Conservation (phyloP, 2,888 invertebrate species). For the Drosophila ochracea region DNA sequence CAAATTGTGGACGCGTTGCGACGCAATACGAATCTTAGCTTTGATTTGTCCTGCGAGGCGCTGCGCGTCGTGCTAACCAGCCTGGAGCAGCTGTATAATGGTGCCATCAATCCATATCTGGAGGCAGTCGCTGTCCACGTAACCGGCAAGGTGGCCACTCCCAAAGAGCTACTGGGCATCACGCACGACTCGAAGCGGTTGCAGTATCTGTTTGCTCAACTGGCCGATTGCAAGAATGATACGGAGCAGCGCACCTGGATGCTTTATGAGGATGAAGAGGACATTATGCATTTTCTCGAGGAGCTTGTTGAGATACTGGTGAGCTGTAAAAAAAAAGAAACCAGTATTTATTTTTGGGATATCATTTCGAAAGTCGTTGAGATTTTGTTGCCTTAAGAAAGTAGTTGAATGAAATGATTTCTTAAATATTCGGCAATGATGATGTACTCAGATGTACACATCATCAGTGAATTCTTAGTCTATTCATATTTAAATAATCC, state of each 20-base stretch:
- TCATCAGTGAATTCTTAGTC: neutral
- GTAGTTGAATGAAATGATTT: neutral
- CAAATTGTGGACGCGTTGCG: constrained; percentile 92
- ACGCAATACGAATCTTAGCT: constrained; percentile 93
- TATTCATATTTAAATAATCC: neutral
- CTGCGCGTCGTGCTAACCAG: constrained; percentile 90
- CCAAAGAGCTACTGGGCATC: constrained; percentile 88
- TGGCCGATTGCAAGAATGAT: constrained; percentile 96
- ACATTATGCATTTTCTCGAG: constrained; percentile 93
- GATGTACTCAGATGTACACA: neutral
- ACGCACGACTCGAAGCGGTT: constrained; percentile 94
- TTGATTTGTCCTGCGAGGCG: constrained; percentile 94
- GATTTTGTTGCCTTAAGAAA: neutral
- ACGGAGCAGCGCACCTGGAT: constrained; percentile 98
- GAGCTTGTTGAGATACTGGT: constrained; percentile 94
- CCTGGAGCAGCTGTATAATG: constrained; percentile 86
- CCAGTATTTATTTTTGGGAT: neutral
- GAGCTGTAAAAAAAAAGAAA: constrained; percentile 1
- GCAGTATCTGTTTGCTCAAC: constrained; percentile 92
- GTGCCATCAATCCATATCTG: constrained; percentile 87
- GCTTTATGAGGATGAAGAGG: constrained; percentile 95
- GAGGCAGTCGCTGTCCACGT: constrained; percentile 88
- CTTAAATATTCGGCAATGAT: neutral
- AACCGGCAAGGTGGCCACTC: constrained; percentile 88
- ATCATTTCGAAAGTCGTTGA: neutral